A percentile compares a stretch with the other conserved stretches of the same genome.
phyloP scores from a whole-genome alignment of 1,140 invertebrate genomes.

The Kradibia gibbosae region DNA sequence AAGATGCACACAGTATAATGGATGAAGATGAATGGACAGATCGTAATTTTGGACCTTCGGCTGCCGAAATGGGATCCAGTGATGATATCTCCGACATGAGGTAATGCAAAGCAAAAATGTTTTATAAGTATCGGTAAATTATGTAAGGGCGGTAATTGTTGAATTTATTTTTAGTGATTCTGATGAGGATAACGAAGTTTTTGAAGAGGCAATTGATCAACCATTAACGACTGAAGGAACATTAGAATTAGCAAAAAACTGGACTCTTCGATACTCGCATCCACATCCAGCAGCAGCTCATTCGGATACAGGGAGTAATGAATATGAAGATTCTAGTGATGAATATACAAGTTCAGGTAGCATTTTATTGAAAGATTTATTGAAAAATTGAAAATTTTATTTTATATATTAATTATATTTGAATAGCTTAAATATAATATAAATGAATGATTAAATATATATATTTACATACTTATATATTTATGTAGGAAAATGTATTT shows the following conservation, averaged over 20 bases:
- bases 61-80: conserved; percentile 80
- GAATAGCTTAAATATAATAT: too few species aligned
- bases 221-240: conserved; percentile 79
- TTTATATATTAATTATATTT: too few species aligned
- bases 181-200: conserved; percentile 76
- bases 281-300: conserved; percentile 62
- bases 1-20: conserved; percentile 84
- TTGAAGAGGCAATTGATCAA: conserved; percentile 77
- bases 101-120: conserved; percentile 58
- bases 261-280: conserved; percentile 75
- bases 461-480: too few species aligned
- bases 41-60: conserved; percentile 87
- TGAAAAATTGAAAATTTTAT: too few species aligned
- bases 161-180: conserved; percentile 69
- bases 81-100: conserved; percentile 83
- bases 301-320: conserved; percentile 72
- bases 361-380: too few species aligned
- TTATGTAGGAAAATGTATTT: too few species aligned
- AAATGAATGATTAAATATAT: too few species aligned
- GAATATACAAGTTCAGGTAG: conserved; percentile 79
- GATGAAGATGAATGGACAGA: conserved; percentile 96
- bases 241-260: conserved; percentile 77
- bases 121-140: background rate
- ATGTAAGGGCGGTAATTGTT: background rate
- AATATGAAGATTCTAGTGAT: conserved; percentile 77